Evolutionary conservation across 2,888 invertebrate genomes (phyloP), one percentile per base, ranked within the genome.

Genomic region (Scaptodrosophila latifasciaeformis): DNA sequence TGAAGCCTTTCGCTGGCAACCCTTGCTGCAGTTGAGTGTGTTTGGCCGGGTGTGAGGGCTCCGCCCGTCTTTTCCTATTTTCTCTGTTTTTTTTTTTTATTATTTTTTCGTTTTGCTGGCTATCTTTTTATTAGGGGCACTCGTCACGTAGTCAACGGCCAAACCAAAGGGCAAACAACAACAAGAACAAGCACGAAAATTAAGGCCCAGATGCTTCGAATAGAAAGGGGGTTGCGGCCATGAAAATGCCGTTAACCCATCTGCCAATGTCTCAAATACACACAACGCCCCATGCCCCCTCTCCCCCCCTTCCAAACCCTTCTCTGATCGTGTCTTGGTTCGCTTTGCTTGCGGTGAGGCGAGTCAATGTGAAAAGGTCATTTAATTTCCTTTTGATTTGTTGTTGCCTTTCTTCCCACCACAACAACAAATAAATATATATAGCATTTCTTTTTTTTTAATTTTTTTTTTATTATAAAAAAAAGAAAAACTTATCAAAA

Each of bases 301-400:
- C 42, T n/a, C n/a, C n/a, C n/a, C n/a, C n/a, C 54, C 59, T 40
- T 31, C 21, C 49, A 24, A 40, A 51, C 59, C 44, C 58, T 40
- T 12, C 37, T 18, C 5, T 9, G 29, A 53, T 46, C 37, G 37
- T 43, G 52, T 67, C n/a, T 27, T 31, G 31, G 49, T n/a, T n/a
- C n/a, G n/a, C n/a, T n/a, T n/a, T n/a, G n/a, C n/a, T n/a, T n/a
- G n/a, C n/a, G n/a, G n/a, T n/a, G n/a, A n/a, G n/a, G n/a, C n/a
- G n/a, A n/a, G n/a, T n/a, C 69, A 54, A 69, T 59, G 62, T 65
- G 70, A 70, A 79, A 79, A 75, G 80, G 77, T 70, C 77, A 74
- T 65, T 79, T 75, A 79, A 75, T 75, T 79, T 79, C 68, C 74
- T 75, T 75, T 79, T 75, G 75, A 75, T 75, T 79, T 77, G 68